Evolutionary conservation across 2,113 vertebrate genomes (phyloP).

Genomic region (Platycercus adscitus): DNA sequence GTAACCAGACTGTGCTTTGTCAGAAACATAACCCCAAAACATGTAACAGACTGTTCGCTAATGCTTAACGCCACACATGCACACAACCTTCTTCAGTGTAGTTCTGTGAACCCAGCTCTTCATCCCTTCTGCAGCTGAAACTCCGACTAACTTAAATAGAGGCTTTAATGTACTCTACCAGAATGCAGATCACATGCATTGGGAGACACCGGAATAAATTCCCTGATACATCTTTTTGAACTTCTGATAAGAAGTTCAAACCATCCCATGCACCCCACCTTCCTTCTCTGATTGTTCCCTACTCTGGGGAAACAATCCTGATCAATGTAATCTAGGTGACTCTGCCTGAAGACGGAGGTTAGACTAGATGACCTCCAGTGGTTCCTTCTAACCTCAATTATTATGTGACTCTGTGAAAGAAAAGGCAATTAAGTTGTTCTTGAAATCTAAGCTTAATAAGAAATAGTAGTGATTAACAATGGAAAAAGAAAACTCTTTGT

Average conservation of each 20-base stretch:
- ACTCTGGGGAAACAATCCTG: background rate
- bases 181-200: background rate
- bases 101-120: slow-evolving; percentile 37
- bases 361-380: background rate
- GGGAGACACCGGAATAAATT: background rate
- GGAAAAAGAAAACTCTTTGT: background rate
- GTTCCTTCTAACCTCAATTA: background rate
- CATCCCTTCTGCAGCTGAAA: slow-evolving; percentile 54
- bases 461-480: background rate
- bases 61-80: slow-evolving; percentile 59
- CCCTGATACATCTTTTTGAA: background rate
- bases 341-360: background rate
- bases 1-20: slow-evolving; percentile 63
- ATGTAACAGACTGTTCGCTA: slow-evolving; percentile 62
- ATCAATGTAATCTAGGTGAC: background rate
- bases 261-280: rapidly evolving
- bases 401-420: background rate
- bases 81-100: slow-evolving; percentile 25
- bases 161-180: background rate
- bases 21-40: slow-evolving; percentile 68
- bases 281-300: background rate
- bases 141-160: background rate
- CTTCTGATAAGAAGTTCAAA: background rate
- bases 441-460: background rate
- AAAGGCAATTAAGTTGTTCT: rapidly evolving